Percentiles rank a stretch among this genome's conserved stretches.
phyloP scores from a whole-genome alignment of 2,113 vertebrate genomes.

The Phoenicopterus ruber region DNA sequence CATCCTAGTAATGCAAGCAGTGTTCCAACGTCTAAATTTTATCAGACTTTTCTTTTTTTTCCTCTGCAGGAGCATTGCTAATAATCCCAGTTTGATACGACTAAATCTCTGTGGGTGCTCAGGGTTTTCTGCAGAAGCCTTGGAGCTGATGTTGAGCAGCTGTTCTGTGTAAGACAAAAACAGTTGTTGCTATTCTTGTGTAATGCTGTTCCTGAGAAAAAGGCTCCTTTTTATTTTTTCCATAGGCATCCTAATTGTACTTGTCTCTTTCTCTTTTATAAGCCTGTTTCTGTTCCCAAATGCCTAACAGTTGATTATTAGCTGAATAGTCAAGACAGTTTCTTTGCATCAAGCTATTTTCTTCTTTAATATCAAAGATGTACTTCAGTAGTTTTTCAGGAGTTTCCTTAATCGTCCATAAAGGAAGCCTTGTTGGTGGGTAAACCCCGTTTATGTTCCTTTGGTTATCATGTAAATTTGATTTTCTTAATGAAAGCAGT shows the following conservation, averaged over 20 bases:
- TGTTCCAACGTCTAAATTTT: not conserved
- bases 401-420: not conserved
- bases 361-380: not conserved
- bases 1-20: not conserved
- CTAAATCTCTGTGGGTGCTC: conserved; percentile 89
- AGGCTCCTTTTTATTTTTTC: not conserved
- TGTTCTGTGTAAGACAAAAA: conserved; percentile 76
- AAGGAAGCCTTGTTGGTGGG: not conserved
- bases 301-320: not conserved
- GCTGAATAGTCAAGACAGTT: not conserved
- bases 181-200: not conserved
- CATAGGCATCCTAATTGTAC: not conserved
- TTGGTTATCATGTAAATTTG: not conserved
- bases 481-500: not conserved
- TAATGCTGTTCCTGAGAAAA: not conserved
- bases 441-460: not conserved
- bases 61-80: conserved; percentile 76
- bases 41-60: not conserved
- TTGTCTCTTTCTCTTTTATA: not conserved
- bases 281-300: not conserved
- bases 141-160: conserved; percentile 77
- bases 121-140: conserved; percentile 77
- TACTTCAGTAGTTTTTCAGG: not conserved
- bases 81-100: conserved; percentile 78
- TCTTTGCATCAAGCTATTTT: not conserved